Percentiles rank a stretch among this genome's conserved stretches.
Evolutionary conservation across 2,888 invertebrate species (phyloP).

Genomic region (Ornithoptera alexandrae): DNA sequence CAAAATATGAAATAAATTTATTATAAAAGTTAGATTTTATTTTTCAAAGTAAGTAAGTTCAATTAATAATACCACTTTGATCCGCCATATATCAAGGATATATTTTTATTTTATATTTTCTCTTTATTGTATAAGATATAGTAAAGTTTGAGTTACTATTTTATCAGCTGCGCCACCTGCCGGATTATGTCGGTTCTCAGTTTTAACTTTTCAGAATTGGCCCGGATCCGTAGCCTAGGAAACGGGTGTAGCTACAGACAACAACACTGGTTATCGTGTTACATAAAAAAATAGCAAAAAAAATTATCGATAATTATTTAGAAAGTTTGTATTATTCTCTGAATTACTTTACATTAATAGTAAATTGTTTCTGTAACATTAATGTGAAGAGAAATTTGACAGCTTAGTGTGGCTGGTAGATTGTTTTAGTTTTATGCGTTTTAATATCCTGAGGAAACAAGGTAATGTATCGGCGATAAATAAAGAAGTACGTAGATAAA

Average conservation of each 20-base stretch:
- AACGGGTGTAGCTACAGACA: conserved; percentile 77
- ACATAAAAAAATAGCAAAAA: conserved; percentile 51
- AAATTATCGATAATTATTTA: conserved; percentile 11
- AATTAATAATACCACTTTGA: neutral
- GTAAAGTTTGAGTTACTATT: neutral
- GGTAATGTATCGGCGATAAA: conserved; percentile 30
- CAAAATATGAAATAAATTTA: neutral
- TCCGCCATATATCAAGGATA: neutral
- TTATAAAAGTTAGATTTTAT: neutral
- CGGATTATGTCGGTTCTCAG: conserved; percentile 35
- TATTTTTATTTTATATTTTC: neutral
- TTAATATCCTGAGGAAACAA: conserved; percentile 26
- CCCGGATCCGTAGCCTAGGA: conserved; percentile 75
- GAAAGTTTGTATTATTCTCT: conserved; percentile 32
- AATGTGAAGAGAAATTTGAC: conserved; percentile 62
- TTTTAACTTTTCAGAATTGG: conserved; percentile 39
- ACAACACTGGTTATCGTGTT: conserved; percentile 72
- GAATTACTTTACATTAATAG: conserved; percentile 33
- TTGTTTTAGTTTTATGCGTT: conserved; percentile 26
- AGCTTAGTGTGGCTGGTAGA: conserved; percentile 72
- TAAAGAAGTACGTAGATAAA: conserved; percentile 26
- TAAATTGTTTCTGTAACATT: conserved; percentile 33
- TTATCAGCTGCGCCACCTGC: conserved; percentile 31
- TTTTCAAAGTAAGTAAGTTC: neutral
- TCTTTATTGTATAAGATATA: neutral